Conservation (phyloP, 2,113 vertebrate species). For the Prunella himalayana region DNA sequence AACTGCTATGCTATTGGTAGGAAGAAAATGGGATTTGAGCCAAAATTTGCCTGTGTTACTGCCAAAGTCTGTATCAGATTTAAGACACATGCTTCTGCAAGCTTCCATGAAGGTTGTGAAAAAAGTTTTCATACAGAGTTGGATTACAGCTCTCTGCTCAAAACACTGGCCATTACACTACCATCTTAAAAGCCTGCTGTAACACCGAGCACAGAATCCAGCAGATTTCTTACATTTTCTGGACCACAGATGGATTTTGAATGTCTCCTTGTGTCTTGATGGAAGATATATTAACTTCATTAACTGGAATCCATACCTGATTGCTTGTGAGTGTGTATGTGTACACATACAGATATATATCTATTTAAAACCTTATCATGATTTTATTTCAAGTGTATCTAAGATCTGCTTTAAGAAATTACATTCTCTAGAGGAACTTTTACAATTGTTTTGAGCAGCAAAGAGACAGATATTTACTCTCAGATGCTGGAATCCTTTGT, state of each 20-base stretch:
- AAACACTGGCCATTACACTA: slow-evolving; percentile 44
- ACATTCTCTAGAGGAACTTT: slow-evolving; percentile 49
- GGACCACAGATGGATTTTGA: slow-evolving; percentile 49
- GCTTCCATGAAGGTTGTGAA: slow-evolving; percentile 74
- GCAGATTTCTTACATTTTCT: slow-evolving; percentile 33
- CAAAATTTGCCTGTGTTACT: slow-evolving; percentile 74
- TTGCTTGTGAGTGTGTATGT: slow-evolving; percentile 11
- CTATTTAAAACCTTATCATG: slow-evolving; percentile 11
- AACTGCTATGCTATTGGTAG: slow-evolving; percentile 74
- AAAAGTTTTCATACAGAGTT: slow-evolving; percentile 75
- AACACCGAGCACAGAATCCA: background rate
- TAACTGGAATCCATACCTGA: slow-evolving; percentile 24
- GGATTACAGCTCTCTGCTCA: slow-evolving; percentile 65
- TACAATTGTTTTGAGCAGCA: slow-evolving; percentile 35
- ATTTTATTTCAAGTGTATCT: slow-evolving; percentile 20
- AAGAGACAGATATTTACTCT: slow-evolving; percentile 40
- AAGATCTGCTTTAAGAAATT: slow-evolving; percentile 1
- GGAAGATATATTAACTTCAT: slow-evolving; percentile 33
- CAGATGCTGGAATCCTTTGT: background rate
- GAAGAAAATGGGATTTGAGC: slow-evolving; percentile 70
- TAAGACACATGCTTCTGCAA: slow-evolving; percentile 88
- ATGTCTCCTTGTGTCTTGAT: slow-evolving; percentile 7
- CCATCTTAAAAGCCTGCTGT: slow-evolving; percentile 54
- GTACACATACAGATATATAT: background rate
- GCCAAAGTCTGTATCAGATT: slow-evolving; percentile 91